These are phyloP conservation scores for Xiphophorus birchmanni DNA, from an alignment of 2,797 vertebrate species.

Conservation along the genomic window DNA sequence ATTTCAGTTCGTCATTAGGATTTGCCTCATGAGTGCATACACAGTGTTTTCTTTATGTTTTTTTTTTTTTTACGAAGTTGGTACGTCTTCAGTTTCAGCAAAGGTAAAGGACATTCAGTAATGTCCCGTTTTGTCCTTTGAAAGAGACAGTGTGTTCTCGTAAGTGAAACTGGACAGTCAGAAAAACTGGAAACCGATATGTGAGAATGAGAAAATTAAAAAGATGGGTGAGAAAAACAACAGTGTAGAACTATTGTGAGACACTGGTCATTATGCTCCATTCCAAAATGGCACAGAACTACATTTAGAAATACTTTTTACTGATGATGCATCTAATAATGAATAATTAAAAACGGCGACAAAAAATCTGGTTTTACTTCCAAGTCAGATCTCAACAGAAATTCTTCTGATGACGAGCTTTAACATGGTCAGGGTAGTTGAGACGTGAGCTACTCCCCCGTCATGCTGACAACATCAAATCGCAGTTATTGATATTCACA, in stretches of 20 bases:
- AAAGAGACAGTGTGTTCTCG: slow-evolving; percentile 44
- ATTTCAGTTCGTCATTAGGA: neutral
- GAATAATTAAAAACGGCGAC: neutral
- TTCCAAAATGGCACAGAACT: slow-evolving; percentile 3
- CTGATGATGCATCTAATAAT: neutral
- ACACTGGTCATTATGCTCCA: slow-evolving; percentile 29
- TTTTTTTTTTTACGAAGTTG: slow-evolving; percentile 4
- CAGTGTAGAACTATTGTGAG: slow-evolving; percentile 21
- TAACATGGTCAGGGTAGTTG: neutral
- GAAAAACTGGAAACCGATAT: slow-evolving; percentile 52
- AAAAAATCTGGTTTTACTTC: slow-evolving; percentile 5
- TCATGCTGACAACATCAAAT: neutral
- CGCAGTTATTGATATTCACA: neutral
- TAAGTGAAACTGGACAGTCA: slow-evolving; percentile 53
- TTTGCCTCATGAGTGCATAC: neutral
- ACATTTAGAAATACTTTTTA: slow-evolving; percentile 6
- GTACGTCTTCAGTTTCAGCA: slow-evolving; percentile 21
- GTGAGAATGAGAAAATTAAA: slow-evolving; percentile 50
- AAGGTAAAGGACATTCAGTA: slow-evolving; percentile 28
- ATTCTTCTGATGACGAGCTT: slow-evolving; percentile 25
- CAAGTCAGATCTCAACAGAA: slow-evolving; percentile 22
- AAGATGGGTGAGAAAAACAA: slow-evolving; percentile 36
- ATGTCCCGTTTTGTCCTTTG: slow-evolving; percentile 46
- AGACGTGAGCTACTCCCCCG: neutral
- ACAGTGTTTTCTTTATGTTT: neutral